Evolutionary conservation across 2,888 invertebrate species (phyloP).

Genomic region (Cephonodes hylas): DNA sequence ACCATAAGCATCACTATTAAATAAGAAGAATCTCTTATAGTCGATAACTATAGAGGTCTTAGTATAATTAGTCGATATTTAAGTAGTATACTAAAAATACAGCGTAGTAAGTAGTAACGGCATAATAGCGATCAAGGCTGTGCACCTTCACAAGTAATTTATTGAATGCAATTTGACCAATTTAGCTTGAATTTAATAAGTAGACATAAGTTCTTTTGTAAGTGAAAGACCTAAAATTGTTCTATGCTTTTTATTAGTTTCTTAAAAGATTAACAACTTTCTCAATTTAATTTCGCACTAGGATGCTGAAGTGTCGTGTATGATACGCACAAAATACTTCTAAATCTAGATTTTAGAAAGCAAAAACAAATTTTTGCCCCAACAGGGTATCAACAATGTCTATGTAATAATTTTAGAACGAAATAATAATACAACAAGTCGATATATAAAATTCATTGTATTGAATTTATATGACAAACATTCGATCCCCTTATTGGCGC

Average conservation of each 20-base stretch:
- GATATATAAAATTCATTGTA: too few relatives aligned
- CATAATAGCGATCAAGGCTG: not conserved
- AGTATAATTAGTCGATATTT: not conserved
- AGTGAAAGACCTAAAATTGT: not conserved
- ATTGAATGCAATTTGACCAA: not conserved
- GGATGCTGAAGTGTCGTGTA: too few relatives aligned
- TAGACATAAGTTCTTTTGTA: not conserved
- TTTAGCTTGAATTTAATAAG: not conserved
- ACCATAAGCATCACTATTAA: too few relatives aligned
- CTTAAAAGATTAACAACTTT: not conserved
- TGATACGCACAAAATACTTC: not conserved
- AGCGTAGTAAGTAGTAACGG: not conserved
- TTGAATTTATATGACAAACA: not conserved
- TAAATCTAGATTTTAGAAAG: too few relatives aligned
- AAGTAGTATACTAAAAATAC: too few relatives aligned
- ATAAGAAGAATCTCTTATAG: too few relatives aligned
- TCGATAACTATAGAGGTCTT: not conserved
- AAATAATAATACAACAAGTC: too few relatives aligned
- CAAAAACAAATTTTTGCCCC: not conserved
- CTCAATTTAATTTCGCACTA: too few relatives aligned
- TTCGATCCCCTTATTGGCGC: not conserved
- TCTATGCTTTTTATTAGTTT: not conserved
- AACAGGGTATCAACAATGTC: not conserved
- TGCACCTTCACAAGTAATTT: conserved; percentile 3
- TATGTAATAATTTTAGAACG: too few relatives aligned